Evolutionary conservation across 2,888 invertebrate genomes (phyloP).

Genomic region (Lasius fuliginosus): DNA sequence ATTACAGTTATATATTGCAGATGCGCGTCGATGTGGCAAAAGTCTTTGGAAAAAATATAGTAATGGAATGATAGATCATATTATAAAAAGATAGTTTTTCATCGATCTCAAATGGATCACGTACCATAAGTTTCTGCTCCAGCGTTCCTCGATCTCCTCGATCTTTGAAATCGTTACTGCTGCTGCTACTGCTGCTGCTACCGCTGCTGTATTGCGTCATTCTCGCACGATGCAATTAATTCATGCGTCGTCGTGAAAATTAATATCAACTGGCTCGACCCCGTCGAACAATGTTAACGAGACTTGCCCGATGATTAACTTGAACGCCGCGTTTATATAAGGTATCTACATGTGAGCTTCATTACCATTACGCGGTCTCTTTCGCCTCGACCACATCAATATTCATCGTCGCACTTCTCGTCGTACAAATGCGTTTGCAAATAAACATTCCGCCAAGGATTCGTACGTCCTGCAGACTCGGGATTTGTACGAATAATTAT

Average conservation of each 20-base stretch:
- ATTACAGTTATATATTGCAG: background rate
- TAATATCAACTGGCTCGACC: slow-evolving; percentile 24
- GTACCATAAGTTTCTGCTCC: slow-evolving; percentile 80
- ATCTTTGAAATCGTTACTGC: slow-evolving; percentile 76
- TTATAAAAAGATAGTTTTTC: no score
- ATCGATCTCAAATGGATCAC: background rate
- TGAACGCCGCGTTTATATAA: background rate
- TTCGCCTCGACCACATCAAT: background rate
- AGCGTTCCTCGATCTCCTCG: slow-evolving; percentile 67
- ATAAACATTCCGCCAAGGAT: background rate
- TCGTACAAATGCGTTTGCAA: background rate
- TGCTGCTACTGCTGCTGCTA: slow-evolving; percentile 80
- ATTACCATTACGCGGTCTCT: background rate
- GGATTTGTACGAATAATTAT: background rate
- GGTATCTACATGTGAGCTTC: background rate
- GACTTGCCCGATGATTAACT: background rate
- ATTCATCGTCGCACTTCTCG: background rate
- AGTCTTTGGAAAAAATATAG: no score
- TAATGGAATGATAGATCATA: no score
- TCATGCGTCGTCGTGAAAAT: background rate
- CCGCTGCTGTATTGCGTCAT: slow-evolving; percentile 83
- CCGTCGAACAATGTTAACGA: background rate
- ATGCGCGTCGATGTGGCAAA: no score
- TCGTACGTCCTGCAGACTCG: background rate
- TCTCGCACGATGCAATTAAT: slow-evolving; percentile 36